Evolutionary conservation across 2,888 invertebrate genomes (phyloP).

Genomic region (Orthonychiurus folsomi): DNA sequence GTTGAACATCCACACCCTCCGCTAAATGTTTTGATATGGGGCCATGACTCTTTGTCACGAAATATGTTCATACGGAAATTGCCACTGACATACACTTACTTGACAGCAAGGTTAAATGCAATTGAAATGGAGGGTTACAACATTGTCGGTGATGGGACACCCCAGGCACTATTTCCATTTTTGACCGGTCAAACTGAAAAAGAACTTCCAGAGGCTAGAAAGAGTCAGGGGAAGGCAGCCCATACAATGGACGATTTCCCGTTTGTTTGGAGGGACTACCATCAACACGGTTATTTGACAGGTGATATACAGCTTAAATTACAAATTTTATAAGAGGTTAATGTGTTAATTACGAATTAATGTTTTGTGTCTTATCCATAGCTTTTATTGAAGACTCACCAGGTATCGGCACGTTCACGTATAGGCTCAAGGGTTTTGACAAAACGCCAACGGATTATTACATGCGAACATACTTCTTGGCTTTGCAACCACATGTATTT

Average conservation of each 20-base stretch:
- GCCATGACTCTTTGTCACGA: conserved; percentile 20
- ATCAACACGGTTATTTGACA: conserved; percentile 43
- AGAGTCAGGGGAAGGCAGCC: conserved; percentile 3
- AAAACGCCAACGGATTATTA: conserved; percentile 82
- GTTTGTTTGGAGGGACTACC: conserved; percentile 45
- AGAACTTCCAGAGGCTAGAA: conserved; percentile 43
- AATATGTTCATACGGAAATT: conserved; percentile 23
- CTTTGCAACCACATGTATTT: conserved; percentile 54
- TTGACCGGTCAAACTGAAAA: conserved; percentile 21
- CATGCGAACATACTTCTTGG: conserved; percentile 68
- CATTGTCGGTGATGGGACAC: conserved; percentile 24
- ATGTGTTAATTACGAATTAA: neutral
- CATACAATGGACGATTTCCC: conserved; percentile 41
- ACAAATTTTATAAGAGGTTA: conserved; percentile 2
- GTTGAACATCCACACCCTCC: neutral
- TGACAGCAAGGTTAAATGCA: conserved; percentile 7
- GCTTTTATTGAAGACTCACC: conserved; percentile 82
- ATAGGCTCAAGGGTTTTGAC: conserved; percentile 76
- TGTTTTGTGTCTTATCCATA: conserved; percentile 51
- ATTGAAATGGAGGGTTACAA: conserved; percentile 19
- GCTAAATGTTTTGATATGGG: conserved; percentile 19
- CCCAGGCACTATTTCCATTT: conserved; percentile 20
- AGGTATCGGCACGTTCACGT: conserved; percentile 76
- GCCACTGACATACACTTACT: conserved; percentile 11
- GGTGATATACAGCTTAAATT: conserved; percentile 26